Conservation (phyloP, 2,888 invertebrate species). For the Erynnis tages region DNA sequence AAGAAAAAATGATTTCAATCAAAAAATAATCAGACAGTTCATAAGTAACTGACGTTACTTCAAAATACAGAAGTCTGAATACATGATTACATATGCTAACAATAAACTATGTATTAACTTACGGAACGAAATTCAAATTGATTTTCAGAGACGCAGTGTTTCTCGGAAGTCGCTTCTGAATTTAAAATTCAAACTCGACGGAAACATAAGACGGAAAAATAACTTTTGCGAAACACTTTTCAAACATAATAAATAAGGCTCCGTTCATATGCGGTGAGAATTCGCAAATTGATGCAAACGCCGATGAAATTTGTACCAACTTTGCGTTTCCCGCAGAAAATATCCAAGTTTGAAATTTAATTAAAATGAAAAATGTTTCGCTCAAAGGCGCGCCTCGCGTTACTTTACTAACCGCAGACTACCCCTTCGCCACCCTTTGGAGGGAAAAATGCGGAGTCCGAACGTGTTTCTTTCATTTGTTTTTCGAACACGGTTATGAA, state of each 20-base stretch:
- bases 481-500: neutral
- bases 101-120: no score
- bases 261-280: constrained; percentile 2
- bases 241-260: neutral
- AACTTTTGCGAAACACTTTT: no score
- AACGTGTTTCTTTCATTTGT: constrained; percentile 5
- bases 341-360: constrained; percentile 22
- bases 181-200: no score
- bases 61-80: no score
- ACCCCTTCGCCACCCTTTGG: neutral
- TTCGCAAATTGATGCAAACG: constrained; percentile 9
- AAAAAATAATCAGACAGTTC: no score
- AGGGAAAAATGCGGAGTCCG: neutral
- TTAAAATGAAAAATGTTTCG: constrained; percentile 25
- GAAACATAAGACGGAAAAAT: no score
- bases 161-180: no score
- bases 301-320: constrained; percentile 12
- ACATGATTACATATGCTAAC: no score
- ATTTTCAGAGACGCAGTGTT: no score
- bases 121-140: no score
- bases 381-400: constrained; percentile 6
- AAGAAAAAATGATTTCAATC: no score
- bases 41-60: no score
- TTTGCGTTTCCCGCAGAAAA: constrained; percentile 19
- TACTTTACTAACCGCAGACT: neutral